Percentiles rank a stretch among this genome's conserved stretches.
These are phyloP conservation scores for Cryptotis parvus DNA, from an alignment of 2,113 vertebrate genomes.

Conservation along the genomic window DNA sequence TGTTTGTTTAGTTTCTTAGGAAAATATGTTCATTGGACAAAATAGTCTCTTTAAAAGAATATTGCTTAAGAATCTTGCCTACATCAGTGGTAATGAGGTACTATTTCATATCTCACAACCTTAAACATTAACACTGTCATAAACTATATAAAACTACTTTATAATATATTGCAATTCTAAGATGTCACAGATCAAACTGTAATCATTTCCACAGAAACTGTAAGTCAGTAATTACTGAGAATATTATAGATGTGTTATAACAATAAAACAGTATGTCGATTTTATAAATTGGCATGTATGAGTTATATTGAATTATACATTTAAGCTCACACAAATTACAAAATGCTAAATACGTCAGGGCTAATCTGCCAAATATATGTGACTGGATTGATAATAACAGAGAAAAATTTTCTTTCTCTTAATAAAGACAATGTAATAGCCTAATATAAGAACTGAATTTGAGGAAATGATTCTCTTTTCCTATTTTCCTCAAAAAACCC, in stretches of 20 bases:
- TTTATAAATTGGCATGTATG: not conserved
- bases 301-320: not conserved
- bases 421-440: not conserved
- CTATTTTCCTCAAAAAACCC: not conserved
- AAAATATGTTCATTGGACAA: too few species aligned
- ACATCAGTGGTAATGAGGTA: too few species aligned
- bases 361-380: not conserved
- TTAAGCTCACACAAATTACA: not conserved
- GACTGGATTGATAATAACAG: not conserved
- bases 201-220: not conserved
- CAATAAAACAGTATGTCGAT: not conserved
- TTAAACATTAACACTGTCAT: too few species aligned
- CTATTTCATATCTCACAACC: too few species aligned
- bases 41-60: not conserved
- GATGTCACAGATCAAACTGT: not conserved
- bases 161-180: not conserved
- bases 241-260: not conserved
- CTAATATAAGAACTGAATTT: not conserved
- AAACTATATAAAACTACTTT: not conserved
- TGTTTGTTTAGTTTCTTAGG: too few species aligned
- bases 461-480: not conserved
- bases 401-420: not conserved
- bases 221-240: not conserved
- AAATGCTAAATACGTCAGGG: not conserved
- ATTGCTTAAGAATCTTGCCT: too few species aligned